A percentile compares a stretch with the other conserved stretches of the same genome.
These are phyloP conservation scores for Oncopeltus fasciatus DNA, from an alignment of 1,140 invertebrate genomes.

Conservation along the genomic window DNA sequence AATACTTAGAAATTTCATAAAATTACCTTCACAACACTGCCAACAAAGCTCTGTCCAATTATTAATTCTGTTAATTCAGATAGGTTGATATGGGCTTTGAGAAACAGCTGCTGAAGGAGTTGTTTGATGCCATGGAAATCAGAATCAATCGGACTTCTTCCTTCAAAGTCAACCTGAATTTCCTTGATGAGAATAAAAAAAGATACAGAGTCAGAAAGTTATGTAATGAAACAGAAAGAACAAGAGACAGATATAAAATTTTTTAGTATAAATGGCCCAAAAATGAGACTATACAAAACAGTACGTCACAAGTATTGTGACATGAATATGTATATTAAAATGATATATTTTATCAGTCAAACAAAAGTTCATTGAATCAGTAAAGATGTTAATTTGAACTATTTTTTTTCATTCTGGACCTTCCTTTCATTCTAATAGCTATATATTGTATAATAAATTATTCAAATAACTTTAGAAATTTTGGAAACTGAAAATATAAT, in stretches of 20 bases:
- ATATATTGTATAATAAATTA: no score
- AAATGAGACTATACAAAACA: background rate
- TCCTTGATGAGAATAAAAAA: conserved; percentile 34
- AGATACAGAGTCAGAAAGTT: background rate
- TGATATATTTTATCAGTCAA: no score
- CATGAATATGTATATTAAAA: no score
- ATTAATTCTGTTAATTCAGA: conserved; percentile 60
- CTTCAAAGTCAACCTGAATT: conserved; percentile 71
- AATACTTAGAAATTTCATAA: no score
- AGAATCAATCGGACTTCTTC: conserved; percentile 55
- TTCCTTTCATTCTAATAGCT: no score
- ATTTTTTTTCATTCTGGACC: no score
- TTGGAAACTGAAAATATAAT: no score
- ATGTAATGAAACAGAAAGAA: background rate
- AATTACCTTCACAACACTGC: conserved; percentile 72
- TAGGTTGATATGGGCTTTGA: conserved; percentile 66
- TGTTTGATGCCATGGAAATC: conserved; percentile 76
- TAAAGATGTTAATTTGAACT: no score
- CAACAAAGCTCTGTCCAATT: conserved; percentile 69
- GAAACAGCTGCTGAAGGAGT: conserved; percentile 61
- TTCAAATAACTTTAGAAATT: no score
- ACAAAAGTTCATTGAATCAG: no score
- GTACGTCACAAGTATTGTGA: background rate
- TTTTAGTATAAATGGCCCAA: background rate
- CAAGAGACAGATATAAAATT: no score